phyloP scores from a whole-genome alignment of 2,797 vertebrate genomes.

The Eurystomus glaucurus region DNA sequence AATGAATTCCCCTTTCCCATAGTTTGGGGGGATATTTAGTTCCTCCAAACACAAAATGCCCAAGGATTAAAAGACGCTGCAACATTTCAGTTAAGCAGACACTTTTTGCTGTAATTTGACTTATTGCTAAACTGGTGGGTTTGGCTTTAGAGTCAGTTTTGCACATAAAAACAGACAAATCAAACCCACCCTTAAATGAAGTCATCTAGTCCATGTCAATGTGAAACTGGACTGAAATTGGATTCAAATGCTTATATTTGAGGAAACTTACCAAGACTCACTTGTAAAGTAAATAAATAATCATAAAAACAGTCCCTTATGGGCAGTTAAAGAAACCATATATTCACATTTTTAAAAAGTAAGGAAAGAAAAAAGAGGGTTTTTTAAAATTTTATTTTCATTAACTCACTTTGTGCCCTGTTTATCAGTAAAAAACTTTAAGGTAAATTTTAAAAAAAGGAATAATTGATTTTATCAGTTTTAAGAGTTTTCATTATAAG shows the following conservation, averaged over 20 bases:
- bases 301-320: rapidly evolving
- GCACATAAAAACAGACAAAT: background rate
- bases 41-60: background rate
- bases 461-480: background rate
- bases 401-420: background rate
- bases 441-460: background rate
- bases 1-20: background rate
- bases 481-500: background rate
- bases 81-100: background rate
- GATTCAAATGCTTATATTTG: background rate
- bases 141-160: background rate
- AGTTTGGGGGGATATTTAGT: background rate
- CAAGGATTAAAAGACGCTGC: background rate
- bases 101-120: background rate
- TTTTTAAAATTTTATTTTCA: background rate
- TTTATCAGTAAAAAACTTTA: background rate
- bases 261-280: rapidly evolving
- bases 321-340: background rate
- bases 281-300: background rate
- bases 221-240: background rate
- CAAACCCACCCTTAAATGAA: background rate
- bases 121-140: background rate
- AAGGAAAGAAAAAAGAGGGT: rapidly evolving
- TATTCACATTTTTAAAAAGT: background rate
- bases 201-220: background rate